A percentile compares a stretch with the other conserved stretches of the same genome.
Evolutionary conservation across 2,797 vertebrate species (phyloP).

Genomic region (Hapalemur alaotrensis): DNA sequence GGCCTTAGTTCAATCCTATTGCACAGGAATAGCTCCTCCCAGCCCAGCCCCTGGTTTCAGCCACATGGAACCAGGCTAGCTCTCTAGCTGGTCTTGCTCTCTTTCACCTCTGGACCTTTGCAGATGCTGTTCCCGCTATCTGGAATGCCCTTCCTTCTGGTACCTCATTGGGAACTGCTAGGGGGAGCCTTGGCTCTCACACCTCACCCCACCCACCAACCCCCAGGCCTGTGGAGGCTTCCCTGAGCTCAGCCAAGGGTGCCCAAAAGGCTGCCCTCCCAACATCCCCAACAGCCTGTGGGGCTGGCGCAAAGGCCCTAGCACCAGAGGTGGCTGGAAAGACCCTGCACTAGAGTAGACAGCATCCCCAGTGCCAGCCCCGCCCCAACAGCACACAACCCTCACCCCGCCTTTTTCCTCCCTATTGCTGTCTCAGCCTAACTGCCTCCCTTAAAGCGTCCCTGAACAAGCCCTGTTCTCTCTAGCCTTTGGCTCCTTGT

Average conservation of each 20-base stretch:
- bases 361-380: background rate
- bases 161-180: background rate
- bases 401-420: background rate
- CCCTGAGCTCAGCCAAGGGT: background rate
- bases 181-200: background rate
- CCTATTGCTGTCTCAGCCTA: background rate
- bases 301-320: background rate
- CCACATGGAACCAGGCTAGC: background rate
- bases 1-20: background rate
- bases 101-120: background rate
- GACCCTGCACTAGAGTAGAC: background rate
- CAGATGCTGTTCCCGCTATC: background rate
- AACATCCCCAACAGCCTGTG: background rate
- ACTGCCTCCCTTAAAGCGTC: background rate
- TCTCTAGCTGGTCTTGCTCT: background rate
- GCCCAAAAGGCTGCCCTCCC: background rate
- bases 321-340: background rate
- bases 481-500: background rate
- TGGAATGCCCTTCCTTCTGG: constrained; percentile 11
- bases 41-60: background rate
- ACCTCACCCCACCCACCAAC: background rate
- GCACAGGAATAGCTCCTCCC: background rate
- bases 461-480: background rate
- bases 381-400: too few species aligned
- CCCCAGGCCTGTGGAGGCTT: background rate